Evolutionary conservation across 2,113 vertebrate genomes (phyloP), one percentile per base, ranked within the genome.

Genomic region (Gymnocephalus cernua): DNA sequence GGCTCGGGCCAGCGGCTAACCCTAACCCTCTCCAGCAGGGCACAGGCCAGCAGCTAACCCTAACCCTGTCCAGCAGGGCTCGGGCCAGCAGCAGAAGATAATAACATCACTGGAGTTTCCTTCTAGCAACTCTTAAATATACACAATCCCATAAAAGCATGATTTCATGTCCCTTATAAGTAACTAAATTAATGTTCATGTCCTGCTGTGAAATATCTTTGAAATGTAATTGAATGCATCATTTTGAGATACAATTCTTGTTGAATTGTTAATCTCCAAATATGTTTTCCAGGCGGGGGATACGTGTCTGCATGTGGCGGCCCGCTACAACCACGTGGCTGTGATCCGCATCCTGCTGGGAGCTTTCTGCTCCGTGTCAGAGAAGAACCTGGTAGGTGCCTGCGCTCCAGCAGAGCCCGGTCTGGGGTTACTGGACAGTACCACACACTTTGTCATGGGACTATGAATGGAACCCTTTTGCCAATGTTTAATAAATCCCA

Each of bases 351-450:
- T 98, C 86, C 96, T 99, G 76, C 97, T 99, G 86, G 96, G 96
- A 85, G 96, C 97, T 89, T 98, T 99, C 93, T 99, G 98, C 95
- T 98, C 98, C 38, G 96, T 99, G 88, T 96, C 95, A 82, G 96
- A 98, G 91, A 97, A 96, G 93, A 99, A 99, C 94, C 96, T 97
- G 96, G 98, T 99, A 90, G 96, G 97, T 80, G 29, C n/a, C 29
- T 2, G 18, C 25, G 19, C 48, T 18, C 48, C 29, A 51, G 21
- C 19, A 38, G 71, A 8, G 23, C 6, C 25, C 47, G 35, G 6
- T 32, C 12, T 15, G 12, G 18, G 19, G 12, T 29, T 38, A 4
- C 18, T 35, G 12, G 15, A 23, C n/a, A 9, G 4, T 13, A 44
- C 23, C 3, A 21, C 16, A 3, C 10, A 58, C n/a, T 62, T n/a